Base-by-base conservation (phyloP, 35 echinoderm and acorn worm genomes). In the Acanthaster planci region DNA sequence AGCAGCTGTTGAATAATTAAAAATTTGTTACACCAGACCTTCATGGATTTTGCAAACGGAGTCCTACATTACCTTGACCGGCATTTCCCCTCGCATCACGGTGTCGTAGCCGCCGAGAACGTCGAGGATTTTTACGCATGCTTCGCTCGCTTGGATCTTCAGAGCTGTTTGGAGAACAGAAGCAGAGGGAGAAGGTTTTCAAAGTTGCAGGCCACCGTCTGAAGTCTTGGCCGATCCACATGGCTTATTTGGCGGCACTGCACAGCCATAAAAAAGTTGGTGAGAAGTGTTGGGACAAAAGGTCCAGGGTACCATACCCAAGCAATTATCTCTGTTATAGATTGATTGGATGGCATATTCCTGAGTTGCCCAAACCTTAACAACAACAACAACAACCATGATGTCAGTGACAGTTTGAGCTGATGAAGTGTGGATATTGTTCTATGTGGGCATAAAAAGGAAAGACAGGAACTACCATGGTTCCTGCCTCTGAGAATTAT, bases 91-190 rank as follows among this genome's bases (percentile, higher is more conserved):
- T 51, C 95, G 39, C 83, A 78, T 36, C 8, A 38, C 36, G 93
- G 37, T 35, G 60, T 92, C 7, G 54, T 90, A 97, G 15, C 91
- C 84, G n/a, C 95, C 91, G 15, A 97, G 72, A 40, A 88, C 85
- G 12, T 89, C 29, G 26, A 97, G 85, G 44, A 93, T 80, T 29
- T 83, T 90, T 7, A 82, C 85, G 81, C 95, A 97, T 2, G 81
- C 80, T 16, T 97, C 95, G 88, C 95, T 97, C 6, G 95, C 95
- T 79, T 97, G 95, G 54, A 97, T 97, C 78, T 91, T 93, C 17
- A 93, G 75, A 18, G 91, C 90, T 92, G 81, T 50, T n/a, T 56
- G 18, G 18, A 34, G 8, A 14, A 37, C 0, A 22, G 23, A 38
- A 17, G 35, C 17, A n/a, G 18, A 14, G 8, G 21, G 8, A 40